Evolutionary conservation across 2,888 invertebrate genomes (phyloP), one percentile per base, ranked within the genome.

Genomic region (Copidosoma aretas): DNA sequence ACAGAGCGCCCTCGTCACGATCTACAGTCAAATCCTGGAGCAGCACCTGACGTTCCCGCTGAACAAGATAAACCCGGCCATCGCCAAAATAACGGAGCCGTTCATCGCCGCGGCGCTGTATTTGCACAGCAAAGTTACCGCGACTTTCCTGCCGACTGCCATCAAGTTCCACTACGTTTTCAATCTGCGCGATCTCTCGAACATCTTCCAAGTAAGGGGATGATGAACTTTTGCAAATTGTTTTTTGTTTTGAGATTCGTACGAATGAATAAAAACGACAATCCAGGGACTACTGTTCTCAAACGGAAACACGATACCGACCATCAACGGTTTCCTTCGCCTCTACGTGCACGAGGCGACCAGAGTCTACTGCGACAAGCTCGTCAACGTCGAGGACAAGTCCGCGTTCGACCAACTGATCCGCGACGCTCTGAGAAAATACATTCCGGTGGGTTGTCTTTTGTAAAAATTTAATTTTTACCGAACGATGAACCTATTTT

Each of bases 111-210:
- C 91, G 0, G 94, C 95, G 0, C 86, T 97, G 10, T 84, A 86
- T 1, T 85, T 97, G 25, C 97, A 97, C 82, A 86, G 86, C 54
- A 93, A 91, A 82, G 88, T 97, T 12, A 85, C 90, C 0, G 81
- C 89, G 1, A 88, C 88, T 0, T 97, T 97, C 85, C 86, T 97
- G 73, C 97, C 97, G 0, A 97, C 97, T 0, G 97, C 97, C 24
- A 87, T 94, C 75, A 97, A 96, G 85, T 97, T 97, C 82, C 97
- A 97, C 83, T 98, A 98, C 79, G 88, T 93, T 70, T 98, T 97
- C 84, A 98, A 97, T 82, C 85, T 97, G 64, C 86, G 97, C 68
- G 97, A 98, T 84, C 86, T 97, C 66, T 93, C 96, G 1, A 97
- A 96, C 81, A 92, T 97, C 74, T 97, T 96, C 84, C 95, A 96